phyloP scores from a whole-genome alignment of 1,140 invertebrate genomes.

The Caerostris extrusa region DNA sequence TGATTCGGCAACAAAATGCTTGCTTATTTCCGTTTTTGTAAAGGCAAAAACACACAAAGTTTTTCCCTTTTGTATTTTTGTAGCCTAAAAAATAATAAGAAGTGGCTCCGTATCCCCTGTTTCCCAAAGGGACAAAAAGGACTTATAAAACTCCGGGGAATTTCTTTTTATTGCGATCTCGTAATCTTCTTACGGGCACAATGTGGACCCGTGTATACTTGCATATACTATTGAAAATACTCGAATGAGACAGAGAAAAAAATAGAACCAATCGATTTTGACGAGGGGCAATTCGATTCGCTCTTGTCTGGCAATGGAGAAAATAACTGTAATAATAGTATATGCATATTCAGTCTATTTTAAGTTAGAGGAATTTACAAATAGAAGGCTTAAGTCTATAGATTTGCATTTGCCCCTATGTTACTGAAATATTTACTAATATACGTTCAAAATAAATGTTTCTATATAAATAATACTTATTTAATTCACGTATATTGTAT shows the following conservation, averaged over 20 bases:
- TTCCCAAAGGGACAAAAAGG: conserved; percentile 32
- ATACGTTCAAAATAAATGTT: no score
- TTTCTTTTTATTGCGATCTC: conserved; percentile 61
- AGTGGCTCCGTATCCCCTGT: conserved; percentile 7
- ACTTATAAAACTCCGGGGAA: conserved; percentile 67
- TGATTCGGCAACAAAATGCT: conserved; percentile 16
- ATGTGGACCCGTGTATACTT: conserved; percentile 32
- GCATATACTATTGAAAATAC: conserved; percentile 56
- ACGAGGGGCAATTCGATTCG: conserved; percentile 13
- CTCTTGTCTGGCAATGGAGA: neutral
- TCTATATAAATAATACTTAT: no score
- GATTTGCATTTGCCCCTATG: no score
- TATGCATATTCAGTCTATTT: no score
- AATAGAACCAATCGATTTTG: conserved; percentile 5
- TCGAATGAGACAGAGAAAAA: neutral
- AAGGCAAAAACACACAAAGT: neutral
- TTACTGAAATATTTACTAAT: no score
- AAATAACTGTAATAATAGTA: no score
- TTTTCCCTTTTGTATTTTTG: conserved; percentile 17
- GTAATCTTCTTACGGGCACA: conserved; percentile 69
- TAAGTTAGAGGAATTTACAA: no score
- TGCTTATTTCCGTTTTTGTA: conserved; percentile 51
- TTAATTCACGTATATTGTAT: no score
- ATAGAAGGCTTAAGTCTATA: no score
- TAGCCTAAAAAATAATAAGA: conserved; percentile 40